Base-by-base conservation (phyloP, 2,113 vertebrate genomes). In the Willisornis vidua region DNA sequence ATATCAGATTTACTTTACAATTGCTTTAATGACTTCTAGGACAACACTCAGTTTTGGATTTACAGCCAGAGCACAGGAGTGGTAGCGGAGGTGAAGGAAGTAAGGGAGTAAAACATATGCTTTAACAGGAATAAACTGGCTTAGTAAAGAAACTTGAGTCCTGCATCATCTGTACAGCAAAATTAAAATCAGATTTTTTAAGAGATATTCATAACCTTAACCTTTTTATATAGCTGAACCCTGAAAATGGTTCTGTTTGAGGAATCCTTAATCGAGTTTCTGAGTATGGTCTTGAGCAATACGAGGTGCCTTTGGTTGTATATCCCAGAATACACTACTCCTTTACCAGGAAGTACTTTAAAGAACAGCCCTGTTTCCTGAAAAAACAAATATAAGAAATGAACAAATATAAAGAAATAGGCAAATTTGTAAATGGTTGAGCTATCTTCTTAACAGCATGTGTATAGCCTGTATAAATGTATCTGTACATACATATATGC, bases 1-100 rank as follows among this genome's bases (percentile, higher is more conserved):
- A 89, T 83, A 96, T 37, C 28, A 87, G 66, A 55, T 85, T 83
- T 82, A 62, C 39, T 93, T 89, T 68, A 79, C 79, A 87, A 97
- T 95, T 89, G n/a, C 26, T 93, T 76, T 89, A 94, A 91, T 91
- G 54, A 89, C 37, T 91, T 87, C 49, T 81, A 26, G 0, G 0
- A 63, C 39, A 87, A 65, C 2, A 26, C 28, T 23, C 1, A 41
- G 41, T 65, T 81, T 71, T 91, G 45, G 8, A 75, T 67, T 89
- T 96, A 75, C 12, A 70, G 33, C 11, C 2, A 8, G 25, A 29
- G 6, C 8, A 63, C 6, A 2, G 15, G n/a, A 29, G 18, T 62
- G 24, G 6, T 25, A 10, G 35, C 15, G 26, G 5, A 7, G 10
- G 9, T 7, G 5, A 7, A 24, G 25, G 14, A 6, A 19, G 8